These are phyloP conservation scores for Pristionchus japonicus DNA, from an alignment of 2,888 invertebrate genomes.

Conservation along the genomic window DNA sequence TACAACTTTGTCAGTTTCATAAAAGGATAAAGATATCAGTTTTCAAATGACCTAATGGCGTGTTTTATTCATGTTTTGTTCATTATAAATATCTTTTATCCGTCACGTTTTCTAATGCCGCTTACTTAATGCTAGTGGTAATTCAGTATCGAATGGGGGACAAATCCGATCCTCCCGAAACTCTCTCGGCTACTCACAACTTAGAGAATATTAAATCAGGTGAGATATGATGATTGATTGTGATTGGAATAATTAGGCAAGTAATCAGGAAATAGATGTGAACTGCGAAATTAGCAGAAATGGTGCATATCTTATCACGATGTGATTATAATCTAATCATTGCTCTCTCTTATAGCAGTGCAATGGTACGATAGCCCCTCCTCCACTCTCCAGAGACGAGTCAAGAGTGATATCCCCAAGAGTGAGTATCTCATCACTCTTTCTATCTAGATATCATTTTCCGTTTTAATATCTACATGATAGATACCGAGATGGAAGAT, in stretches of 20 bases:
- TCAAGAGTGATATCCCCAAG: background rate
- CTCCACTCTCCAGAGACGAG: background rate
- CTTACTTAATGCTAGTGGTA: background rate
- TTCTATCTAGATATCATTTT: background rate
- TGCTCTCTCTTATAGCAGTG: background rate
- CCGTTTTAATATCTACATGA: background rate
- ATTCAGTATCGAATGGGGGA: background rate
- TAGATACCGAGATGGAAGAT: background rate
- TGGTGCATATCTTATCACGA: background rate
- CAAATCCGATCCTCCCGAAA: background rate
- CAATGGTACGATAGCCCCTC: slow-evolving; percentile 19
- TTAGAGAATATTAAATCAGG: background rate
- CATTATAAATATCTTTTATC: background rate
- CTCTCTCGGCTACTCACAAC: background rate
- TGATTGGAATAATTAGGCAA: background rate
- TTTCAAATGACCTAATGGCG: background rate
- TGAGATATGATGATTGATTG: background rate
- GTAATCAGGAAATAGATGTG: background rate
- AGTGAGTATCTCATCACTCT: background rate
- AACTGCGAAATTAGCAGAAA: background rate
- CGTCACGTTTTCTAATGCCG: background rate
- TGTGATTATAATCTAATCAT: background rate
- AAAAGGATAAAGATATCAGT: background rate
- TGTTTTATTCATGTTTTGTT: background rate
- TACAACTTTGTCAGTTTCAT: background rate